phyloP scores from a whole-genome alignment of 2,113 vertebrate genomes.

The Limanda limanda region DNA sequence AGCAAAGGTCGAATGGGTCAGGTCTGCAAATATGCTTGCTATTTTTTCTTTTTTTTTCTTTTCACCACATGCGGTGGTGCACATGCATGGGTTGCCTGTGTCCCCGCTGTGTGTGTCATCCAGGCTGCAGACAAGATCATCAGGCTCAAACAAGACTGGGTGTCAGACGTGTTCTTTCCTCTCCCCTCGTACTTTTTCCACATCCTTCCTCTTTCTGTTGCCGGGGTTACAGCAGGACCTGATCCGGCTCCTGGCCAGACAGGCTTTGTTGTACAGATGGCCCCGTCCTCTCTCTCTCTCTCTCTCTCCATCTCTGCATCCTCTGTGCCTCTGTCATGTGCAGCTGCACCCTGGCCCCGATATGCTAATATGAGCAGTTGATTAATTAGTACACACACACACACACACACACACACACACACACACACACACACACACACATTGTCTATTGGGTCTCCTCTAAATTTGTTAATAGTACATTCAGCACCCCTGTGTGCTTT shows the following conservation, averaged over 20 bases:
- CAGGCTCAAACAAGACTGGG: constrained; percentile 22
- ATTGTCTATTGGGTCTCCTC: constrained; percentile 30
- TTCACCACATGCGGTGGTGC: background rate
- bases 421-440: constrained; percentile 1
- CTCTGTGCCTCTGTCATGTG: constrained; percentile 57
- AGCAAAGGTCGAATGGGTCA: background rate
- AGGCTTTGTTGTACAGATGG: constrained; percentile 70
- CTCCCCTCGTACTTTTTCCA: background rate
- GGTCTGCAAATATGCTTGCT: background rate
- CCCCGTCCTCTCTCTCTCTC: constrained; percentile 26
- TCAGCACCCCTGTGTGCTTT: constrained; percentile 31
- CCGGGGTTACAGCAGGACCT: constrained; percentile 67
- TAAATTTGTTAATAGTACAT: constrained; percentile 17
- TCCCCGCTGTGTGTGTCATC: background rate
- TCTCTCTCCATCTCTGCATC: constrained; percentile 28
- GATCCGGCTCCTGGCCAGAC: constrained; percentile 47
- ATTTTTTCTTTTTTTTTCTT: background rate
- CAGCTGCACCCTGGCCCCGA: constrained; percentile 54
- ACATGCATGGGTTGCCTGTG: background rate
- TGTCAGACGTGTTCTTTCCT: constrained; percentile 15
- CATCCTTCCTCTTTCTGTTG: constrained; percentile 46
- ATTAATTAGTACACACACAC: constrained; percentile 44
- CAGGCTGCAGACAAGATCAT: constrained; percentile 10
- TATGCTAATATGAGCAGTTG: constrained; percentile 51
- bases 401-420: background rate